Conservation (phyloP, 2,797 vertebrate species). For the Trachurus trachurus region DNA sequence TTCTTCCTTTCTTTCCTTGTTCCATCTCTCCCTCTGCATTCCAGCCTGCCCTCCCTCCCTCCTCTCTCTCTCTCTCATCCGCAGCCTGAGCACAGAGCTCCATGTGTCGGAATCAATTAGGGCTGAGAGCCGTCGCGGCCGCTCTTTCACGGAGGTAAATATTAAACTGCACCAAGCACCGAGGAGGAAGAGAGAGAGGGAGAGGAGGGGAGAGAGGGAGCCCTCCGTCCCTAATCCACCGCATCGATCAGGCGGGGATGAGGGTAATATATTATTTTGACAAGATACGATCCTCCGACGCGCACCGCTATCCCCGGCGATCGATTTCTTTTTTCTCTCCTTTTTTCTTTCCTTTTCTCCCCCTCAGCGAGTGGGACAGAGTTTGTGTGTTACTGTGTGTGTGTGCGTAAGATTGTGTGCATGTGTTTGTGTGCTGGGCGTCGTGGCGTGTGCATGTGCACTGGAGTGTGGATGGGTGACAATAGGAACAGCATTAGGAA, state of each 20-base stretch:
- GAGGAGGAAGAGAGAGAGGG: conserved; percentile 73
- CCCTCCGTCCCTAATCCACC: conserved; percentile 96
- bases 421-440: conserved; percentile 63
- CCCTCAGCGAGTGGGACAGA: conserved; percentile 86
- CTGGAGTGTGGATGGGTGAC: conserved; percentile 82
- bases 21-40: conserved; percentile 7
- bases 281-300: conserved; percentile 98
- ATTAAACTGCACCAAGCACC: conserved; percentile 90
- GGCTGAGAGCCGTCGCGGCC: conserved; percentile 88
- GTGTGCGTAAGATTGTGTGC: conserved; percentile 51
- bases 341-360: conserved; percentile 84
- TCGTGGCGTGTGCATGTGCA: conserved; percentile 71
- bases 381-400: conserved; percentile 73
- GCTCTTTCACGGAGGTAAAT: conserved; percentile 92
- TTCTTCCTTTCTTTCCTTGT: neutral
- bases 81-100: conserved; percentile 88
- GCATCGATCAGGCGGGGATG: conserved; percentile 98
- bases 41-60: conserved; percentile 13
- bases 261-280: conserved; percentile 99
- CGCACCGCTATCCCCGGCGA: conserved; percentile 93
- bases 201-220: conserved; percentile 76
- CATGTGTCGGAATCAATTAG: conserved; percentile 94
- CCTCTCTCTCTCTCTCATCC: conserved; percentile 72
- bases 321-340: conserved; percentile 92
- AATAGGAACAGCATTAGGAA: conserved; percentile 84